Evolutionary conservation across 2,113 vertebrate genomes (phyloP).

Genomic region (Passer domesticus): DNA sequence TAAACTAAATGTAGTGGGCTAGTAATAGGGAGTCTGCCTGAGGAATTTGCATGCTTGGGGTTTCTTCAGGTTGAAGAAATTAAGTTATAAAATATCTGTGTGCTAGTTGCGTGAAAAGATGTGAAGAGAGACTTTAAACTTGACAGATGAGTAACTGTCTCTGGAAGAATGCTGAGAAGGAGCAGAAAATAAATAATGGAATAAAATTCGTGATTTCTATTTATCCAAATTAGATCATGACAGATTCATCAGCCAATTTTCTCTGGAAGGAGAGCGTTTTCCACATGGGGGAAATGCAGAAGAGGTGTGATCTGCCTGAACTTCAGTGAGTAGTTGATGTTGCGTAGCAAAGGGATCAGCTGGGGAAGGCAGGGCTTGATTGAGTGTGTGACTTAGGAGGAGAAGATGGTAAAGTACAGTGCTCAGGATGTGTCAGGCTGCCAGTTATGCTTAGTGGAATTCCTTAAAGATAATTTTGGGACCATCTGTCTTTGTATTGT

Average conservation of each 20-base stretch:
- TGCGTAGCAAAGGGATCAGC: fast-evolving
- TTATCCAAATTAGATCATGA: background rate
- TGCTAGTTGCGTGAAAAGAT: background rate
- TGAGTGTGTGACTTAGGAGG: background rate
- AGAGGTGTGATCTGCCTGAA: background rate
- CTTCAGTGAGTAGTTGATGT: background rate
- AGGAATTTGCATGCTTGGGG: background rate
- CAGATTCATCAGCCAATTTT: background rate
- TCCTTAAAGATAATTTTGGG: background rate
- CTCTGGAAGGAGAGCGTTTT: background rate
- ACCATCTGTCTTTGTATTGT: background rate
- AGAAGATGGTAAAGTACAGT: background rate
- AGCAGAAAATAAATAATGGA: background rate
- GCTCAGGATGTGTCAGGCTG: background rate
- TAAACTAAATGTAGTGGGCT: background rate
- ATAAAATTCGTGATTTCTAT: background rate
- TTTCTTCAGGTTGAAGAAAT: background rate
- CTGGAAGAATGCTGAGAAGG: background rate
- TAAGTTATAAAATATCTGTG: background rate
- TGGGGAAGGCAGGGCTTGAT: background rate
- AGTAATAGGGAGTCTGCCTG: background rate
- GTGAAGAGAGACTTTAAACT: background rate
- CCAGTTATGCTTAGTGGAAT: background rate
- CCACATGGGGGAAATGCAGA: background rate
- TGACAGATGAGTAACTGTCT: background rate